Evolutionary conservation across 2,797 vertebrate genomes (phyloP).

Genomic region (Denticeps clupeoides): DNA sequence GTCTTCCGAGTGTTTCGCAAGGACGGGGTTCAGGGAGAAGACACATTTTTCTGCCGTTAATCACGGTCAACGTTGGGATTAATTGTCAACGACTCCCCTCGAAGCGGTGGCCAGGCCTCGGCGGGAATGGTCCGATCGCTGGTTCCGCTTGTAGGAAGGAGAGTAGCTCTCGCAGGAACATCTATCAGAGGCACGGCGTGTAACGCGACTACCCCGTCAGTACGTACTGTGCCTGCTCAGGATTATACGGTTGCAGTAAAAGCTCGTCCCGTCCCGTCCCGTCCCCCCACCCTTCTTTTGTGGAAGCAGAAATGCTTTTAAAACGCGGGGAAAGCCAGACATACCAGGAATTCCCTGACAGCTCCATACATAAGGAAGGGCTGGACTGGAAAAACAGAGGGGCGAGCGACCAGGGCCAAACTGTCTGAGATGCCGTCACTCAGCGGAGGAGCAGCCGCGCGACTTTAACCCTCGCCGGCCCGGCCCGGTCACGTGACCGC

Average conservation of each 20-base stretch:
- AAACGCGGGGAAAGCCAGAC: conserved; percentile 68
- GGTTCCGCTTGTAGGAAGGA: too few species aligned
- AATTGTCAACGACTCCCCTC: conserved; percentile 15
- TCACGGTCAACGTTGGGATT: conserved; percentile 8
- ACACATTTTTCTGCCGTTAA: conserved; percentile 11
- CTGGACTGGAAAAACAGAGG: conserved; percentile 80
- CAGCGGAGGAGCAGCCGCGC: conserved; percentile 31
- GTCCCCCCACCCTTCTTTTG: too few species aligned
- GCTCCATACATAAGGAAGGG: conserved; percentile 74
- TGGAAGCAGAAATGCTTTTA: conserved; percentile 63
- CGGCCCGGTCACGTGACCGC: too few species aligned
- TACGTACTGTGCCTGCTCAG: too few species aligned
- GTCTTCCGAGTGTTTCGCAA: conserved; percentile 25
- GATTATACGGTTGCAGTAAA: too few species aligned
- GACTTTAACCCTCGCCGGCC: too few species aligned
- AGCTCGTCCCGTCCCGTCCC: too few species aligned
- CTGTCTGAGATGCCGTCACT: conserved; percentile 69
- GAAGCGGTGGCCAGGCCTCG: not conserved
- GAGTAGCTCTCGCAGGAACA: too few species aligned
- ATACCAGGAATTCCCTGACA: conserved; percentile 84
- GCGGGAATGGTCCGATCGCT: too few species aligned
- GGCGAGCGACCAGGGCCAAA: conserved; percentile 70
- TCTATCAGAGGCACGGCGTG: too few species aligned
- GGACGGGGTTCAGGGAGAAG: conserved; percentile 6
- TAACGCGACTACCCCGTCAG: too few species aligned